Conservation (phyloP, 2,797 vertebrate genomes). For the Myiothlypis coronata region DNA sequence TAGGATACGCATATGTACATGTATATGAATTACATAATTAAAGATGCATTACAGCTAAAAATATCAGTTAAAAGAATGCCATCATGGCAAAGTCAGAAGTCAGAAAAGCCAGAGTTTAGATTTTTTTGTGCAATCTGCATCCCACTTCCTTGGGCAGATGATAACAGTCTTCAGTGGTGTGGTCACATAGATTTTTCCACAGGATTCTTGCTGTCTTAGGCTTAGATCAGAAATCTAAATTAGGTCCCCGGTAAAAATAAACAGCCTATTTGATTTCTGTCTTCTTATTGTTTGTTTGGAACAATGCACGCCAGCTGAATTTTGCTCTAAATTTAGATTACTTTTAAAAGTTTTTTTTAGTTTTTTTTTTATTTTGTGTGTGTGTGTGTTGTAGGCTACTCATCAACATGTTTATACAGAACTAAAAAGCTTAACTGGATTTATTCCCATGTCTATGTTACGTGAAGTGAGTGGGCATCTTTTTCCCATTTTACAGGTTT, state of each 20-base stretch:
- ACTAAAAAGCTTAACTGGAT: background rate
- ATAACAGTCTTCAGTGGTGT: background rate
- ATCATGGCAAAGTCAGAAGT: background rate
- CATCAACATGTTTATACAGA: background rate
- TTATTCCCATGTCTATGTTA: background rate
- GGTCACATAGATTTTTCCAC: conserved; percentile 44
- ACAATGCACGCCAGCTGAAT: background rate
- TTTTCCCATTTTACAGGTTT: background rate
- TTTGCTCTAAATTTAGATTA: background rate
- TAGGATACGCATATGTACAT: conserved; percentile 2
- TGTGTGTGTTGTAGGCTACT: background rate
- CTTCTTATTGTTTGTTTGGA: background rate
- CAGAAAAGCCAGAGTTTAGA: background rate
- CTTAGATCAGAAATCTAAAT: conserved; percentile 24
- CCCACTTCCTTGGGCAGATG: background rate
- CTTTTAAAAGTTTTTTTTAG: no score
- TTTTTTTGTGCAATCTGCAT: conserved; percentile 3
- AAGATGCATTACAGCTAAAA: conserved; percentile 40
- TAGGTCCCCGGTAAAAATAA: background rate
- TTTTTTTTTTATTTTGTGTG: background rate
- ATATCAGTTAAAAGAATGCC: conserved; percentile 12
- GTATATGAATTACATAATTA: conserved; percentile 43
- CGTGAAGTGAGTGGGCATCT: background rate
- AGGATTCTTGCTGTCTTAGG: background rate
- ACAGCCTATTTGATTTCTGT: background rate